A percentile compares a stretch with the other conserved stretches of the same genome.
Conservation (phyloP, 2,797 vertebrate species). For the Harpagifer antarcticus region DNA sequence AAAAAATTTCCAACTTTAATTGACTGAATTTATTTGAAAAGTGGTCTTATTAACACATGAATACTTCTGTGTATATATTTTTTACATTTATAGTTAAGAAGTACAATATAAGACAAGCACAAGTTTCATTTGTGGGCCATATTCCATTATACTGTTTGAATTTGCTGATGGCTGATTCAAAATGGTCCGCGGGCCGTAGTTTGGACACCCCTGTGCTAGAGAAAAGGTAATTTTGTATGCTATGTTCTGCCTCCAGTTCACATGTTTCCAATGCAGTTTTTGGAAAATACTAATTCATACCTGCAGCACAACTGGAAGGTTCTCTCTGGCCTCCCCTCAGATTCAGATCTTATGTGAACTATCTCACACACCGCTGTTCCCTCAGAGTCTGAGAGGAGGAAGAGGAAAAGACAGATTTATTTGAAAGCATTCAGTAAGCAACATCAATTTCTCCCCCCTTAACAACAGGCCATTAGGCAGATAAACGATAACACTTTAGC, state of each 20-base stretch:
- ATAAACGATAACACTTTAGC: constrained; percentile 28
- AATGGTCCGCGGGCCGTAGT: no score
- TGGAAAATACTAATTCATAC: constrained; percentile 68
- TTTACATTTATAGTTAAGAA: no score
- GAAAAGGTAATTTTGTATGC: no score
- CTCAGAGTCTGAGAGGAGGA: constrained; percentile 88
- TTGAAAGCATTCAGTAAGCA: constrained; percentile 32
- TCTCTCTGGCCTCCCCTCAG: constrained; percentile 95
- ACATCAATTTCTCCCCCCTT: constrained; percentile 43
- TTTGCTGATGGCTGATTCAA: no score
- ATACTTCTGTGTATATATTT: no score
- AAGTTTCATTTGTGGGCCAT: no score
- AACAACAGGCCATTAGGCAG: constrained; percentile 49
- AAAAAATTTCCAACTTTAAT: no score
- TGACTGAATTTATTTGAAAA: no score
- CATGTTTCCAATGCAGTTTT: background rate
- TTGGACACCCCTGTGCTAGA: no score
- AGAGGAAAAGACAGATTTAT: constrained; percentile 26
- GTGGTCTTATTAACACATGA: no score
- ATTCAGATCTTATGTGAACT: constrained; percentile 94
- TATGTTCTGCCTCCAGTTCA: background rate
- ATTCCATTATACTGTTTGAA: no score
- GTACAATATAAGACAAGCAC: no score
- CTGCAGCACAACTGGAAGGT: constrained; percentile 96
- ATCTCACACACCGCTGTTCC: constrained; percentile 92